Base-by-base conservation (phyloP, 2,113 vertebrate genomes). In the Azemiops feae region DNA sequence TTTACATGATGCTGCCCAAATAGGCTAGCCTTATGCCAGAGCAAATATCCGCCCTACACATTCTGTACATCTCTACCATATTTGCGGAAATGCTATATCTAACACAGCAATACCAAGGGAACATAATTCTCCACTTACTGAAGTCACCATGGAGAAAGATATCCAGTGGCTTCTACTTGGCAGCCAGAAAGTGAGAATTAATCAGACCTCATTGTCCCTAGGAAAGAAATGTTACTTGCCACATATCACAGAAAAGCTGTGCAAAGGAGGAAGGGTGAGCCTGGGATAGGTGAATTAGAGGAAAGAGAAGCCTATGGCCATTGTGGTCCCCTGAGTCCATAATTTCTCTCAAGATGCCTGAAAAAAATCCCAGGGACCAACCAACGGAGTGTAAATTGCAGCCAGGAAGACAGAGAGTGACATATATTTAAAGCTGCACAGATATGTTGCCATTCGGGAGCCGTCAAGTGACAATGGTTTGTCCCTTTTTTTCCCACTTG, bases 381-480 rank as follows among this genome's bases (percentile, higher is more conserved):
- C 54, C 64, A 85, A 39, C 34, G 16, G 91, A 89, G 54, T 91
- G 45, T 92, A 92, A 89, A 93, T n/a, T 89, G 74, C 87, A 92
- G 47, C 34, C 55, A 85, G 85, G 64, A 54, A 85, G 87, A 89
- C 34, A 45, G 18, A 27, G 64, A 93, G 85, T 89, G 87, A 93
- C 90, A 92, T 89, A 64, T 85, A 93, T 93, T 91, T 89, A 93
- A 89, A 89, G 54, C 69, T 93, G 90, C 74, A 91, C 45, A 89
- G 87, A 91, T 92, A 89, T 64, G 54, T 60, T 93, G 69, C 87
- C 90, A 92, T 91, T 93, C 85, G 90, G 91, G 91, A 89, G 87
- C 90, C 18, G 25, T 89, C 88, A 86, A 85, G 74, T 50, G 91
- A 89, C 93, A 93, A 92, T 54, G 69, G 87, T 92, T 92, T 92